Conservation (phyloP, 2,113 vertebrate species). For the Shinisaurus crocodilurus region DNA sequence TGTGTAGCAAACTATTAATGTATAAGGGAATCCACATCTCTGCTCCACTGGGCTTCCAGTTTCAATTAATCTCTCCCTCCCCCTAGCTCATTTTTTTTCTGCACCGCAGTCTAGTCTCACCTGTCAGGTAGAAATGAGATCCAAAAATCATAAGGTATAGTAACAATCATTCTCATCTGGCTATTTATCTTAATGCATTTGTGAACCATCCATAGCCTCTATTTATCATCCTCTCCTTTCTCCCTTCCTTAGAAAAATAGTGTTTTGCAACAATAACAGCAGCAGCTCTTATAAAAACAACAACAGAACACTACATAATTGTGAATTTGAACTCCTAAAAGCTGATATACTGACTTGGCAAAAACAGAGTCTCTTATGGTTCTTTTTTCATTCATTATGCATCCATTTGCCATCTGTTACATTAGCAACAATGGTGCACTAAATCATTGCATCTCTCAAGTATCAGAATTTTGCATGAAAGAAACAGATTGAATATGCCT, state of each 20-base stretch:
- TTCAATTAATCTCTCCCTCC: not conserved
- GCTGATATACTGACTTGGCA: not conserved
- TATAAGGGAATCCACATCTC: not conserved
- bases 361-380: not conserved
- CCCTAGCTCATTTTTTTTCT: not conserved
- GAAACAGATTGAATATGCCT: slow-evolving; percentile 18
- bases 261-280: slow-evolving; percentile 22
- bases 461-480: slow-evolving; percentile 47
- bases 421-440: slow-evolving; percentile 10
- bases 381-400: slow-evolving; percentile 27
- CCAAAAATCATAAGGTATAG: not conserved
- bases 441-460: slow-evolving; percentile 20
- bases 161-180: not conserved
- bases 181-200: not conserved
- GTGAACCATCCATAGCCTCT: not conserved
- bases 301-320: slow-evolving; percentile 24
- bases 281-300: slow-evolving; percentile 11
- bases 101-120: not conserved
- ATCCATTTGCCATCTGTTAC: slow-evolving; percentile 51
- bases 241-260: not conserved
- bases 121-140: not conserved
- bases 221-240: not conserved
- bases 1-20: not conserved
- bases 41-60: not conserved
- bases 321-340: slow-evolving; percentile 28